These are phyloP conservation scores for Pampusana beccarii DNA, from an alignment of 2,113 vertebrate genomes.

Conservation along the genomic window DNA sequence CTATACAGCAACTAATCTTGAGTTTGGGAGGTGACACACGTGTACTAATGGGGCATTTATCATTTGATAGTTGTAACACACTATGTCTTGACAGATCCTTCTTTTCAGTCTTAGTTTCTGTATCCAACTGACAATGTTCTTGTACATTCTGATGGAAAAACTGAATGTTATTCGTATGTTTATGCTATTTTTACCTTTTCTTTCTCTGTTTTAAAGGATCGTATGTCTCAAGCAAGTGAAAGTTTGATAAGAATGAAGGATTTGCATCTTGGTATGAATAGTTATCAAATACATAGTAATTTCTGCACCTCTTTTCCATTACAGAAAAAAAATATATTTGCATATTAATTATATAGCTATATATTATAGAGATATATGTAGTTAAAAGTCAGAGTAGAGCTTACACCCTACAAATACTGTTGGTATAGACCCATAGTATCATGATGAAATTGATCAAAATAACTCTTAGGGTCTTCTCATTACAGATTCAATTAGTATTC, in stretches of 20 bases:
- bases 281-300: neutral
- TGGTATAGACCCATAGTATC: neutral
- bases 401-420: neutral
- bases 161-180: neutral
- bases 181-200: neutral
- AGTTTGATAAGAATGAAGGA: neutral
- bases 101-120: neutral
- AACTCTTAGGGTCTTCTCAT: constrained; percentile 16
- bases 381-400: neutral
- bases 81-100: neutral
- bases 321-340: neutral
- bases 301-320: neutral
- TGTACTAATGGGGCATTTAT: neutral
- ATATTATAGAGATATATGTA: neutral
- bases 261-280: neutral
- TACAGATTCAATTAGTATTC: constrained; percentile 31
- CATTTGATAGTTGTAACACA: neutral
- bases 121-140: neutral
- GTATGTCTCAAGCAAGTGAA: neutral
- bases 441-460: constrained; percentile 49
- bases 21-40: neutral
- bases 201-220: neutral
- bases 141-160: neutral
- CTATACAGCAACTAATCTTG: neutral
- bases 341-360: constrained; percentile 4